Base-by-base conservation (phyloP, 2,888 invertebrate species). In the Mallateleia sp. region DNA sequence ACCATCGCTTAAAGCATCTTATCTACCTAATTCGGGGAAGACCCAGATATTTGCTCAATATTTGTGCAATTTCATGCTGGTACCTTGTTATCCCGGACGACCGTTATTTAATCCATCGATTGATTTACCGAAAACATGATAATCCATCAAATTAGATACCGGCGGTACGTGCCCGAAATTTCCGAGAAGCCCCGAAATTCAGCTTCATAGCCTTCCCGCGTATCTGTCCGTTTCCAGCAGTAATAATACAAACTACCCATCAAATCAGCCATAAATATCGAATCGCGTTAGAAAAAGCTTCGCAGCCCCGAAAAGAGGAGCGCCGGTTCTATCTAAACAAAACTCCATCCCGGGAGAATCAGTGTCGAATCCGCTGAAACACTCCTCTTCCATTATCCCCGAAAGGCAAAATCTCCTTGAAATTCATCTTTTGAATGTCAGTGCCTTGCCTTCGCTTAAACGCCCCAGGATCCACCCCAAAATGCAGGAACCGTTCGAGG, bases 391-490 rank as follows among this genome's bases (percentile, higher is more conserved):
- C 84, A 85, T 85, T 85, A 85, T 85, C 84, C 72, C 74, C 60
- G 84, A 79, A 79, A 85, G 79, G 74, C 84, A 66, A 85, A 85
- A 85, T 85, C 84, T 85, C 84, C 84, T 85, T 85, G 84, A 85
- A 85, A 85, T 85, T 85, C 84, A 85, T 85, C 84, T 85, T 85
- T 85, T 85, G 84, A 85, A 85, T 79, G 71, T 85, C 84, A 85
- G 84, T 85, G 74, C 84, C 60, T 85, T 85, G 74, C 84, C 60
- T 85, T 67, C 84, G 78, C 74, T 85, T 85, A 85, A 85, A 85
- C 79, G 79, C 84, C 72, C 78, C 72, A 66, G 78, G 67, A 79
- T 79, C 79, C 67, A 85, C 84, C 84, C 84, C 79, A 79, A 85
- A 85, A 85, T 84, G 42, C 84, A 74, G 66, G 74, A 79, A 79